Evolutionary conservation across 2,888 invertebrate genomes (phyloP).

Genomic region (Augochlorella aurata): DNA sequence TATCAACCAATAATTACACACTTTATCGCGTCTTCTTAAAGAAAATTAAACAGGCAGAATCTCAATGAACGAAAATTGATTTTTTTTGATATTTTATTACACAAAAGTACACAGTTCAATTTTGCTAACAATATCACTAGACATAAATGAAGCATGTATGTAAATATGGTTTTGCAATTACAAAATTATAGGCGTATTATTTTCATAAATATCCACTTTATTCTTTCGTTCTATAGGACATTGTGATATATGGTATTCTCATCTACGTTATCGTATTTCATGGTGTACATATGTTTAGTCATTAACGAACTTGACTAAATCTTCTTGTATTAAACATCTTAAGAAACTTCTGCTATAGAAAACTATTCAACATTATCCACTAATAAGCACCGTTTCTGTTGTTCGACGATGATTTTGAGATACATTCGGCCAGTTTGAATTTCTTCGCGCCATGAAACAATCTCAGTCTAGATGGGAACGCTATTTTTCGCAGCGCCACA

Average conservation of each 20-base stretch:
- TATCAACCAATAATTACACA: background rate
- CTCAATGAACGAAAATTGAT: background rate
- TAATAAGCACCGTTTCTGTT: background rate
- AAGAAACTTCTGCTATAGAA: background rate
- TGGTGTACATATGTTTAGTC: too few species aligned
- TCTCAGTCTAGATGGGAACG: background rate
- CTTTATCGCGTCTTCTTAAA: background rate
- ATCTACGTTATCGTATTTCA: too few species aligned
- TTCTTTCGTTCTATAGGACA: background rate
- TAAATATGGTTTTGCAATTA: background rate
- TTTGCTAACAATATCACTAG: background rate
- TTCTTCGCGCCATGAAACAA: background rate
- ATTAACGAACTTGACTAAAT: too few species aligned
- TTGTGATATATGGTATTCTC: too few species aligned
- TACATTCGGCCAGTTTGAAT: background rate
- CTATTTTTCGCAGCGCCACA: background rate
- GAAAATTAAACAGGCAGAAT: conserved; percentile 2
- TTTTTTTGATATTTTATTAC: background rate
- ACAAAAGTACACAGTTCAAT: background rate
- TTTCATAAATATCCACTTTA: background rate
- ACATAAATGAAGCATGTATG: too few species aligned
- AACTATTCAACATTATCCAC: background rate
- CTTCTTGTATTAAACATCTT: background rate
- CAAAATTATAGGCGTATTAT: background rate
- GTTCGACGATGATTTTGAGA: background rate